Evolutionary conservation across 1,140 invertebrate genomes (phyloP).

Genomic region (Trypoxylus dichotomus): DNA sequence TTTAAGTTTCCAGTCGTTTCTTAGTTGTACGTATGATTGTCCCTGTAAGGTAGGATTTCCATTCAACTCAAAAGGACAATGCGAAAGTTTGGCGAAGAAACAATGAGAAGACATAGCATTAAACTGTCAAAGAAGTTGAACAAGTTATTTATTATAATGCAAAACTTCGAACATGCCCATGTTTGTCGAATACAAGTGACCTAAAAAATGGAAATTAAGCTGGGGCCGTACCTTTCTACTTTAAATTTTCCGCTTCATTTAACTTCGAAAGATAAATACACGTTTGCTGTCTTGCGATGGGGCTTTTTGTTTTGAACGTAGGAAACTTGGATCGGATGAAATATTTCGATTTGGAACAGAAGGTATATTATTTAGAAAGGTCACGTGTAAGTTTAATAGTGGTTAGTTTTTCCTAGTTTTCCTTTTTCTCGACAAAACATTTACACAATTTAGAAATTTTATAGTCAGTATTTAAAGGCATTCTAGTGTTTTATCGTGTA

Average conservation of each 20-base stretch:
- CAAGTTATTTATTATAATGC: constrained; percentile 14
- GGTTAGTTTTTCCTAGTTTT: no score
- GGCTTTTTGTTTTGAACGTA: no score
- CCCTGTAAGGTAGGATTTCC: not conserved
- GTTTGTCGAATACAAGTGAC: not conserved
- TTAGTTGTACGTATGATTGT: not conserved
- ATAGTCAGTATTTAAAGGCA: no score
- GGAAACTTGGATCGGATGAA: no score
- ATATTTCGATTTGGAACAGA: no score
- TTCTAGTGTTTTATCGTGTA: no score
- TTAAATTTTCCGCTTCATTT: not conserved
- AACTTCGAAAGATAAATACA: no score
- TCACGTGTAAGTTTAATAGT: no score
- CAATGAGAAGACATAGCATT: constrained; percentile 18
- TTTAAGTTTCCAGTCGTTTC: not conserved
- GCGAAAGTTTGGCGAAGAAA: not conserved
- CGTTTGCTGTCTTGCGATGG: no score
- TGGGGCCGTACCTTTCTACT: not conserved
- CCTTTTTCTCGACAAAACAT: no score
- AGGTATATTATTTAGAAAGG: no score
- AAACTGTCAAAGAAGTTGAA: constrained; percentile 21
- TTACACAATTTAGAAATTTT: no score
- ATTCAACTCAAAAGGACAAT: constrained; percentile 8
- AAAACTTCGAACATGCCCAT: not conserved
- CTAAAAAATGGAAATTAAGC: not conserved